Base-by-base conservation (phyloP, 2,113 vertebrate species). In the Cottus gobio region DNA sequence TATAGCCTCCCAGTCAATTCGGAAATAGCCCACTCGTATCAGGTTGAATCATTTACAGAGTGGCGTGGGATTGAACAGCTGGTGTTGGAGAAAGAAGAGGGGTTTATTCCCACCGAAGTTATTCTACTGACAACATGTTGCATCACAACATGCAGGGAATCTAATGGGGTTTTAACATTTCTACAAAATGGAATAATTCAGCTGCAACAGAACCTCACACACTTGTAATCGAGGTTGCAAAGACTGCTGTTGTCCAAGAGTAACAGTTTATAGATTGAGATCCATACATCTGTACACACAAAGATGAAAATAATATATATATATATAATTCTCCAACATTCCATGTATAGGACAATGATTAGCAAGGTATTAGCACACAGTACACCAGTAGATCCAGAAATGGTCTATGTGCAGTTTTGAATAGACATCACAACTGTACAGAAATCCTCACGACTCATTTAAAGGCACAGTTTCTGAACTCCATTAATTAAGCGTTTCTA, bases 21-120 rank as follows among this genome's bases (percentile, higher is more conserved):
- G 20, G 48, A 61, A 81, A 62, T 12, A 0, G 44, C 2, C 6
- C n/a, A 16, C 61, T 66, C 4, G 13, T 60, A 87, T 91, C 88
- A 60, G 75, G 37, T 72, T 89, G 89, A 91, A 93, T 91, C 56
- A 94, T 93, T 94, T 30, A 92, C 90, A 84, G 82, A 65, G 56
- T 22, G 68, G 18, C 4, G 16, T 88, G 91, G 75, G 90, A 91
- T 85, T n/a, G 30, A 84, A 80, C 93, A 94, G 79, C 80, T 92
- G 90, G 37, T 70, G 66, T 4, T 44, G 28, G 37, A 65, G 22
- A 39, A 61, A 42, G 5, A 50, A 74, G 31, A 56, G 15, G 3
- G 5, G 28, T 61, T 69, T 81, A 65, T 2, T 1, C 26, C 1
- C 39, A 26, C 8, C 20, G 18, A 54, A 9, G 10, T 34, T 34